Conservation (phyloP, 1,140 invertebrate genomes). For the Ladona fulva region DNA sequence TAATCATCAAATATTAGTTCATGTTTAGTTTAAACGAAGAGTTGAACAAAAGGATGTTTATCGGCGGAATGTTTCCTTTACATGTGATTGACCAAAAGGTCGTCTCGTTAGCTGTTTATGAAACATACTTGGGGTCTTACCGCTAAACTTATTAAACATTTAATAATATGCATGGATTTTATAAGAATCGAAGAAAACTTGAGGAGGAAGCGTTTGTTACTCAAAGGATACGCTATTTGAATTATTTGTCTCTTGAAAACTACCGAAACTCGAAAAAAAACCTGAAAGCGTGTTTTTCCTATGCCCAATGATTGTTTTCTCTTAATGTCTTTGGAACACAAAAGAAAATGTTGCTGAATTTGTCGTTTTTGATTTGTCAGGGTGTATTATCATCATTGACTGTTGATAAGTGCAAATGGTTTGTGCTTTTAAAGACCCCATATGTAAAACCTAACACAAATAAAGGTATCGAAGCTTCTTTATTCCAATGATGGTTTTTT, state of each 20-base stretch:
- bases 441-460: neutral
- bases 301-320: neutral
- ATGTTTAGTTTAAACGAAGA: neutral
- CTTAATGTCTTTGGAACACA: neutral
- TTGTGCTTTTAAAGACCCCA: neutral
- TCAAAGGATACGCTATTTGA: no score
- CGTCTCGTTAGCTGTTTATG: neutral
- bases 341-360: neutral
- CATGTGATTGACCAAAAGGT: neutral
- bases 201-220: no score
- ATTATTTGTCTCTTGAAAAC: no score
- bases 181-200: neutral
- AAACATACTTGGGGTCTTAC: constrained; percentile 1
- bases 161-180: neutral
- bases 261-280: no score
- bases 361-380: neutral
- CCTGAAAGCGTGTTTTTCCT: no score
- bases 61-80: no score
- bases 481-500: neutral
- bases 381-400: neutral
- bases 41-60: no score
- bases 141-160: neutral
- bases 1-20: neutral
- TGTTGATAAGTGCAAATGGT: neutral
- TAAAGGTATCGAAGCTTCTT: neutral